These are phyloP conservation scores for Acanthis flammea DNA, from an alignment of 2,797 vertebrate species.

Conservation along the genomic window DNA sequence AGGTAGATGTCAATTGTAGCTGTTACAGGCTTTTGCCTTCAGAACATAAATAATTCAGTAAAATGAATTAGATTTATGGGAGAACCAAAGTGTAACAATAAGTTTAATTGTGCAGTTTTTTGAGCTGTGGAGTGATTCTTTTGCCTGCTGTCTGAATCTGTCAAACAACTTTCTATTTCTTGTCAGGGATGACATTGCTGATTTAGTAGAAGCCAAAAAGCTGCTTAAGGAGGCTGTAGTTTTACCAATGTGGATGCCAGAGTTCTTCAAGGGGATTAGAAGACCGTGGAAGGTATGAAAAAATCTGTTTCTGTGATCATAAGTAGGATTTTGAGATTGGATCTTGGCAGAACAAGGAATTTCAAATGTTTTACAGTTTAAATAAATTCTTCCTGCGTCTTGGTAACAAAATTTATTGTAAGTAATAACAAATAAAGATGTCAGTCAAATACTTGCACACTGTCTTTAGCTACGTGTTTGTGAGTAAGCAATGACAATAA, in stretches of 20 bases:
- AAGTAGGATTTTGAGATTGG: conserved; percentile 1
- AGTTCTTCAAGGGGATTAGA: conserved; percentile 96
- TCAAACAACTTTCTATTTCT: not conserved
- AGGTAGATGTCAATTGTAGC: not conserved
- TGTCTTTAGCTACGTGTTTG: not conserved
- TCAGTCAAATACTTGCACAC: not conserved
- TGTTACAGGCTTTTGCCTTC: not conserved
- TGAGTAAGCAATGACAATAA: not conserved
- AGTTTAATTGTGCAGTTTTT: not conserved
- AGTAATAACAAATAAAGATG: not conserved
- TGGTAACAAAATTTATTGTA: not conserved
- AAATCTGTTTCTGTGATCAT: not conserved
- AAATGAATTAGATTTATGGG: not conserved
- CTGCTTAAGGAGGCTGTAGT: conserved; percentile 96
- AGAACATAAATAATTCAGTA: not conserved
- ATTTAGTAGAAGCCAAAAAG: conserved; percentile 93
- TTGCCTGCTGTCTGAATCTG: not conserved
- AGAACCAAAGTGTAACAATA: accelerated
- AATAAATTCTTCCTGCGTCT: not conserved
- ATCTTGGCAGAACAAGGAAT: not conserved
- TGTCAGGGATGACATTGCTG: conserved; percentile 92
- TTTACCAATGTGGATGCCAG: conserved; percentile 98
- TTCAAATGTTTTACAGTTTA: not conserved
- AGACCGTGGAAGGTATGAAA: conserved; percentile 92
- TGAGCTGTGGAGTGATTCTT: not conserved